Base-by-base conservation (phyloP, 1,140 invertebrate genomes). In the Heliconius melpomene region DNA sequence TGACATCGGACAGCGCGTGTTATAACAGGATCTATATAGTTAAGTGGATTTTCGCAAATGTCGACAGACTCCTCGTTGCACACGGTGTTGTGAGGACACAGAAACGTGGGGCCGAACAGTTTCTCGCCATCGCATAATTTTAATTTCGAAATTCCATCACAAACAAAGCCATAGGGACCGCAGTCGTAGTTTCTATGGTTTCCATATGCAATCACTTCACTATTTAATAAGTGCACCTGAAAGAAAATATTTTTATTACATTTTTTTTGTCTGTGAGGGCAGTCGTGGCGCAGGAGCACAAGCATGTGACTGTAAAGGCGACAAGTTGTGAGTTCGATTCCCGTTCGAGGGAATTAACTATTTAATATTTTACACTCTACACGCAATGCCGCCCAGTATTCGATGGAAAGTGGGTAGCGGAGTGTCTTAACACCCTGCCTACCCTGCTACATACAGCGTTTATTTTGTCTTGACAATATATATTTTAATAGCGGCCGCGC, bases 31-130 rank as follows among this genome's bases (percentile, higher is more conserved):
- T 90, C 91, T 7, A 93, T 86, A 57, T 91, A 90, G 50, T 89
- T 93, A 16, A 87, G 83, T 13, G 85, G 70, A 77, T 85, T 88
- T 40, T 93, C 91, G 73, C 93, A 94, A 16, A 94, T 90, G 26
- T 89, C 87, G 13, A 79, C 89, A 0, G 92, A 93, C 36, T 93
- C 90, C 75, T 92, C 91, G 76, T 92, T 93, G 80, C 93, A 94
- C 5, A 93, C 66, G 1, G 89, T 93, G 71, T 90, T 90, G 1
- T 82, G 38, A 11, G 93, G 93, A 74, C 93, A 94, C 2, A 89
- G 79, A 57, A 94, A 94, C 5, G 88, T 78, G 0, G 93, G 93
- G 0, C 92, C 93, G 0, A 89, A 72, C 23, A 89, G 71, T 72
- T 88, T 90, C 2, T 87, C 86, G 0, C 84, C 92, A 26, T 93